Conservation (phyloP, 2,888 invertebrate genomes). For the Apamea sordens region DNA sequence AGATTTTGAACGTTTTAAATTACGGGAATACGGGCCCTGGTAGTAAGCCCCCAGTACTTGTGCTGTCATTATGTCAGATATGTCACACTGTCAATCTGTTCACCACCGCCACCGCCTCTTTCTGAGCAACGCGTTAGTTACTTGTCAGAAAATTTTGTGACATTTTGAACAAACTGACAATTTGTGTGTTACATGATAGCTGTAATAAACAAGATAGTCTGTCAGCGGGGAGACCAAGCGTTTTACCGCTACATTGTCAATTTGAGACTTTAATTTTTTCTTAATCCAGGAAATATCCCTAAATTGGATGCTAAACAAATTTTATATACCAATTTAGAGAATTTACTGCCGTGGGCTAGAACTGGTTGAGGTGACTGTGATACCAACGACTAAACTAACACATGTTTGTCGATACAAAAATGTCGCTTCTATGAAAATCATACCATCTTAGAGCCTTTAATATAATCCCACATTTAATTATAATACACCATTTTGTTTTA, state of each 20-base stretch:
- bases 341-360: neutral
- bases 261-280: neutral
- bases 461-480: neutral
- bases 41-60: too few species aligned
- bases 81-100: neutral
- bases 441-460: conserved; percentile 8
- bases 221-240: neutral
- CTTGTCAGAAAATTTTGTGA: neutral
- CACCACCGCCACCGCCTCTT: neutral
- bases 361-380: too few species aligned
- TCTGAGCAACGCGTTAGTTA: too few species aligned
- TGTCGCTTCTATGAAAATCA: neutral
- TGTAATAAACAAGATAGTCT: neutral
- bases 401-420: neutral
- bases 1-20: too few species aligned
- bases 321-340: neutral
- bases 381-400: neutral
- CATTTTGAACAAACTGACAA: too few species aligned
- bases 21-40: too few species aligned
- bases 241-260: neutral
- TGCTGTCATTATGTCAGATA: neutral
- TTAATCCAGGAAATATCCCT: neutral
- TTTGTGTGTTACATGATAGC: neutral
- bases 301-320: neutral
- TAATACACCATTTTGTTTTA: conserved; percentile 2